Evolutionary conservation across 64 coral and sea anemone species (phyloP), one percentile per base, ranked within the genome.

Genomic region (Astreopora myriophthalma): DNA sequence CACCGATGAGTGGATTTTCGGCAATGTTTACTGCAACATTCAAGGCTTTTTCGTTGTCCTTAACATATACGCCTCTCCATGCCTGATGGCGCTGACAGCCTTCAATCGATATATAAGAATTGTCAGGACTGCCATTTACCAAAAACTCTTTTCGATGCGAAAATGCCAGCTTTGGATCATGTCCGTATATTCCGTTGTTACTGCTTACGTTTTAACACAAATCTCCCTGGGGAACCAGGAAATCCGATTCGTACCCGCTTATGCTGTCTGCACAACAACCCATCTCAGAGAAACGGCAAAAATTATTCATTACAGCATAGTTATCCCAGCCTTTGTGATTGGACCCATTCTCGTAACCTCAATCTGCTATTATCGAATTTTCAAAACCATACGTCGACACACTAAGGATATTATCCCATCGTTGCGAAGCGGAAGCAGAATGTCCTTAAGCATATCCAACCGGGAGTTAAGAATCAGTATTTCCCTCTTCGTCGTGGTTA

Each of bases 41-140:
- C 92, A 94, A 26, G 92, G 92, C 66, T 94, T 94, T 67, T 78
- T 89, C 19, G 46, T 75, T 30, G 70, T 94, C 8, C 74, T 82
- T 5, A 81, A 81, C 37, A 82, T 94, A 5, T 87, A 94, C 9
- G 85, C 80, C 31, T 94, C 92, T 23, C 92, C 92, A 9, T 29
- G 86, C 30, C 78, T 87, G 7, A 94, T 94, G 65, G 66, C 85
- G 8, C 44, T 94, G 0, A 89, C 75, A 26, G 86, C 92, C 14
- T 89, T 94, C 49, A 94, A 94, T 75, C 86, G 92, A 82, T 94
- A 94, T 74, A 20, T 94, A 3, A 86, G 92, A 52, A 94, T 94
- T 72, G 85, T 88, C 1, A 94, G 42, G 71, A 89, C 86, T 32
- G 65, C 48, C 85, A 88, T 86, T 34, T 89, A 94, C 64, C 46